phyloP scores from a whole-genome alignment of 30 jellyfish, hydroid and myxozoan genomes.

The Nemopilema nomurai region DNA sequence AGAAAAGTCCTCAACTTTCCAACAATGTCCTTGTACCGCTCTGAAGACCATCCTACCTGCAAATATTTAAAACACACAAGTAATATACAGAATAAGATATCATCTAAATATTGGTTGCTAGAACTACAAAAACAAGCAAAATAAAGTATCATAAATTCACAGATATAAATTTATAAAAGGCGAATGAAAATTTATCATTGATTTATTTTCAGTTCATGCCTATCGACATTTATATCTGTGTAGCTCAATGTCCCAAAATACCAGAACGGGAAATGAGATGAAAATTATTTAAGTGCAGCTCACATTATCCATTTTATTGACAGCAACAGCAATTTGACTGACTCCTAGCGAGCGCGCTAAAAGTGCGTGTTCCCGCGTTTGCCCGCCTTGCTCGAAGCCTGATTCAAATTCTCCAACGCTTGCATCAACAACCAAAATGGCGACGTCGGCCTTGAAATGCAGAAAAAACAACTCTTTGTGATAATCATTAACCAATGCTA shows the following conservation, averaged over 20 bases:
- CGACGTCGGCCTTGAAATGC: conserved; percentile 91
- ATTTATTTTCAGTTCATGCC: no score
- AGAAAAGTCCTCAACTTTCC: conserved; percentile 74
- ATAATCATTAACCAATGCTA: neutral
- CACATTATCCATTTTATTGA: conserved; percentile 93
- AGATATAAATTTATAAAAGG: no score
- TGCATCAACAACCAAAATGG: conserved; percentile 95
- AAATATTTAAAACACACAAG: no score
- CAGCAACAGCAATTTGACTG: conserved; percentile 87
- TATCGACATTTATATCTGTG: no score
- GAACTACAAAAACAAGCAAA: neutral
- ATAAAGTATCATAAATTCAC: no score
- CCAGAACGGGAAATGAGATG: no score
- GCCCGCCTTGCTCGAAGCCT: conserved; percentile 99
- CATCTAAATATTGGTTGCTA: neutral
- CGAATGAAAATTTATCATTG: no score
- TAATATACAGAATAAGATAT: no score
- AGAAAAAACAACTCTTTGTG: neutral
- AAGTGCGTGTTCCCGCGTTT: conserved; percentile 98
- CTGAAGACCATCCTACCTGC: conserved; percentile 93
- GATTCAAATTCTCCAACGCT: conserved; percentile 98
- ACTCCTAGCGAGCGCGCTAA: conserved; percentile 97
- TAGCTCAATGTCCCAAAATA: no score
- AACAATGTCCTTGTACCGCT: conserved; percentile 80
- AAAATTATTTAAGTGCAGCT: neutral